Base-by-base conservation (phyloP, 2,888 invertebrate species). In the Acronicta psi region DNA sequence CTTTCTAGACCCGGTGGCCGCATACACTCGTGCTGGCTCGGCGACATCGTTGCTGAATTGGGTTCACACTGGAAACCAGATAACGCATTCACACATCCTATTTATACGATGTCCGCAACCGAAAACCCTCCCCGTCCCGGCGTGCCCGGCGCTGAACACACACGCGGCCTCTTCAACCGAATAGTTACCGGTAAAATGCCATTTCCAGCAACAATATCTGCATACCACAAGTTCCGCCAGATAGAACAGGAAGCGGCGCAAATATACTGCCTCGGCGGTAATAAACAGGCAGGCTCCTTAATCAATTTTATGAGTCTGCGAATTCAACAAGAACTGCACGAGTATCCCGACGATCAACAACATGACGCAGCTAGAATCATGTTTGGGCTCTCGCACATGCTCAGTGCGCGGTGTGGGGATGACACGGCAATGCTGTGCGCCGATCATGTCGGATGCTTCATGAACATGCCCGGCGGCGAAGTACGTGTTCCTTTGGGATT, bases 31-130 rank as follows among this genome's bases (percentile, higher is more conserved):
- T 96, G 96, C 78, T 96, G 96, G 95, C 88, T 97, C 17, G 96
- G 96, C n/a, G 97, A 97, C 73, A 95, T 96, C 0, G 96, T 96
- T 16, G 96, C 96, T 8, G 97, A 97, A 82, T 93, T 97, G 83
- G 97, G 97, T 1, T 96, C 97, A 1, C 95, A 96, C 60, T 96
- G 95, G 95, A 96, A 95, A 16, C 95, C 95, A 8, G 96, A 96
- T 40, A 85, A 84, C 52, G 73, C 71, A 45, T 73, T 72, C 31
- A 86, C 84, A 31, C 91, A 93, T 84, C 96, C 97, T 0, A 92
- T 96, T n/a, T 96, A 95, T 80, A 93, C 93, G 7, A 83, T 96
- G 65, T 95, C 96, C 0, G 95, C 96, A 0, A 92, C 94, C 47
- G 96, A 96, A 79, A 93, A 95, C 16, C 93, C 96, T 0, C 90